These are phyloP conservation scores for Heterotilapia buettikoferi DNA, from an alignment of 2,113 vertebrate species.

Conservation along the genomic window DNA sequence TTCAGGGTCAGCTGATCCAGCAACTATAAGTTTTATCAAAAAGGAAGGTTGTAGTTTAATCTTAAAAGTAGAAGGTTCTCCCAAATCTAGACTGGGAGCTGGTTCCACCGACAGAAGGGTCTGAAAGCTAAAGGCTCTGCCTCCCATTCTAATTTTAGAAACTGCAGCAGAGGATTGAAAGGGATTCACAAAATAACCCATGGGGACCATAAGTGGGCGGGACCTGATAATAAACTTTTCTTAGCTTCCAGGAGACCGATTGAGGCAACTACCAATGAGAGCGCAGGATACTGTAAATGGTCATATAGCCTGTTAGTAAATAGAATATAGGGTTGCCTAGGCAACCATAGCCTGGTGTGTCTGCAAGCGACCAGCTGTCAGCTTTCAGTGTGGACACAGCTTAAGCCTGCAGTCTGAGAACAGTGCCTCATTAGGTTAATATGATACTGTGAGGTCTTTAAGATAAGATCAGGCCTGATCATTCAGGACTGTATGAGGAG, in stretches of 20 bases:
- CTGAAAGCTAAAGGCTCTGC: background rate
- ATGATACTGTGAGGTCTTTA: background rate
- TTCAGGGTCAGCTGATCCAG: background rate
- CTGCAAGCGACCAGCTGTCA: background rate
- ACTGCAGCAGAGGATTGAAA: background rate
- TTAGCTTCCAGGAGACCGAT: background rate
- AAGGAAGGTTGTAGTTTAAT: background rate
- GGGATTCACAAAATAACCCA: background rate
- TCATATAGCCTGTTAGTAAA: background rate
- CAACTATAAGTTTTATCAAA: background rate
- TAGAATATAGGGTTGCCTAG: background rate
- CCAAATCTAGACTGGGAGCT: background rate
- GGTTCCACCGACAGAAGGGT: background rate
- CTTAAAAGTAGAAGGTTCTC: background rate
- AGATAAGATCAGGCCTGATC: background rate
- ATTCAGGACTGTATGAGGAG: background rate
- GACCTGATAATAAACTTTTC: background rate
- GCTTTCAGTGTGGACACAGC: background rate
- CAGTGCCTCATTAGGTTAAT: background rate
- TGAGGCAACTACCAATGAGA: background rate
- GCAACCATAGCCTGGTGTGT: background rate
- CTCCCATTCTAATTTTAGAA: background rate
- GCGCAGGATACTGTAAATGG: background rate
- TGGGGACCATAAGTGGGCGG: rapidly evolving
- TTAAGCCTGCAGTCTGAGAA: background rate